Evolutionary conservation across 2,113 vertebrate genomes (phyloP), one percentile per base, ranked within the genome.

Genomic region (Salvator merianae): DNA sequence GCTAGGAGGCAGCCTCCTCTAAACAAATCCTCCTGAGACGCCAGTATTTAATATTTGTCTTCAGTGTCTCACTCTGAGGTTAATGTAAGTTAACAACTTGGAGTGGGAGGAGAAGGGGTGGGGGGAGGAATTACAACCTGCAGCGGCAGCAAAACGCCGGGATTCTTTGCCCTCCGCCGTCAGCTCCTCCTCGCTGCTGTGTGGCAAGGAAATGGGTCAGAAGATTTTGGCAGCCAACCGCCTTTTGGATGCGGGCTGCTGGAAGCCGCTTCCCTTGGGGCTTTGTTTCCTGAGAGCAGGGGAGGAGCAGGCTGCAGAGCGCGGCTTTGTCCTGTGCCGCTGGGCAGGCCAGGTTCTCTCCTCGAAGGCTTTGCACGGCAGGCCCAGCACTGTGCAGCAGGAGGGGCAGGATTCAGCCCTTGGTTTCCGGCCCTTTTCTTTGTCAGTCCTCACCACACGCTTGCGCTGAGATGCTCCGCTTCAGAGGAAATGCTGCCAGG

Each of bases 131-230:
- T 84, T 88, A 75, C 86, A 73, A 78, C 7, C 81, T 90, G 18
- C 65, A 13, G 9, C 62, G 76, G 90, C 82, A 94, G 87, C 74
- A 90, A 86, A 73, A 53, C 73, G 84, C 88, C 81, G 38, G 86
- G 82, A 59, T 3, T 32, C 66, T 69, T 87, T 36, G 81, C 9
- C 28, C 5, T 85, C 65, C 65, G 87, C 74, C 82, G 73, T 84
- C 75, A 77, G n/a, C 87, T 66, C 34, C 75, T 88, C 81, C 71
- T 89, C 78, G 63, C 81, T 90, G 89, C 83, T 88, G 90, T 89
- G 79, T 55, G 79, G 26, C 13, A 55, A 76, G 73, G 74, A 91
- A 89, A 26, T 38, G 73, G 79, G 77, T 65, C 28, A 68, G 86
- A 66, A 82, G 83, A 40, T 86, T 88, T 28, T 92, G 81, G 55